phyloP scores from a whole-genome alignment of 2,797 vertebrate species.

The Fistularia commersonii region DNA sequence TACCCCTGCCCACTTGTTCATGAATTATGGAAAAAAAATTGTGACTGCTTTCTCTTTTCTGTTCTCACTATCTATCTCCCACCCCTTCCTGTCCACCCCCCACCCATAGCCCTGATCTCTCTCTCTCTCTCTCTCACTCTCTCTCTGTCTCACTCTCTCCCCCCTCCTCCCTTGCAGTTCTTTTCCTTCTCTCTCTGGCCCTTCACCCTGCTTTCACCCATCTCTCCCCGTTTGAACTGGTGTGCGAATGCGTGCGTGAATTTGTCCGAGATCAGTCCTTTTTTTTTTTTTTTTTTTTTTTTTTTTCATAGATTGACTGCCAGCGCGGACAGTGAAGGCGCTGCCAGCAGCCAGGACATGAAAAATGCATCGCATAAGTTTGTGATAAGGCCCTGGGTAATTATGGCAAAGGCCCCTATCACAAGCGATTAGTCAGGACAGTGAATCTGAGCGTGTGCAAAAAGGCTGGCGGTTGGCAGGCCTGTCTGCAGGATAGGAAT shows the following conservation, averaged over 20 bases:
- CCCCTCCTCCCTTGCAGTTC: constrained; percentile 30
- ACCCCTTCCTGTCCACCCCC: constrained; percentile 38
- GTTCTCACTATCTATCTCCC: constrained; percentile 57
- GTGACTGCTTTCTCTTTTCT: constrained; percentile 64
- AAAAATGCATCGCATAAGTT: constrained; percentile 81
- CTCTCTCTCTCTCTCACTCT: constrained; percentile 3
- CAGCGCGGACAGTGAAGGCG: constrained; percentile 68
- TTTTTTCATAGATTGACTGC: constrained; percentile 63
- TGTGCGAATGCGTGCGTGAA: constrained; percentile 45
- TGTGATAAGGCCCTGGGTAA: constrained; percentile 79
- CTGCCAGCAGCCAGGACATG: constrained; percentile 74
- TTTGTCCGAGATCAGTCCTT: constrained; percentile 67
- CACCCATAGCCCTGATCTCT: constrained; percentile 9
- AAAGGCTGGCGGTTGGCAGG: constrained; percentile 75
- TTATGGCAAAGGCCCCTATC: constrained; percentile 81
- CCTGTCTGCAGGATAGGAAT: constrained; percentile 79
- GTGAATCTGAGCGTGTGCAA: constrained; percentile 78
- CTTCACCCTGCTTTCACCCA: constrained; percentile 66
- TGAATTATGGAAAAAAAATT: constrained; percentile 68
- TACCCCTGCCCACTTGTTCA: constrained; percentile 66
- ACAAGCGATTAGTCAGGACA: constrained; percentile 80
- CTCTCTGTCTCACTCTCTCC: constrained; percentile 14
- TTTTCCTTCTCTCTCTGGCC: constrained; percentile 44
- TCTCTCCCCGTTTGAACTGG: constrained; percentile 59
- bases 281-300: background rate